These are phyloP conservation scores for Grantiella picta DNA, from an alignment of 2,113 vertebrate species.

Conservation along the genomic window DNA sequence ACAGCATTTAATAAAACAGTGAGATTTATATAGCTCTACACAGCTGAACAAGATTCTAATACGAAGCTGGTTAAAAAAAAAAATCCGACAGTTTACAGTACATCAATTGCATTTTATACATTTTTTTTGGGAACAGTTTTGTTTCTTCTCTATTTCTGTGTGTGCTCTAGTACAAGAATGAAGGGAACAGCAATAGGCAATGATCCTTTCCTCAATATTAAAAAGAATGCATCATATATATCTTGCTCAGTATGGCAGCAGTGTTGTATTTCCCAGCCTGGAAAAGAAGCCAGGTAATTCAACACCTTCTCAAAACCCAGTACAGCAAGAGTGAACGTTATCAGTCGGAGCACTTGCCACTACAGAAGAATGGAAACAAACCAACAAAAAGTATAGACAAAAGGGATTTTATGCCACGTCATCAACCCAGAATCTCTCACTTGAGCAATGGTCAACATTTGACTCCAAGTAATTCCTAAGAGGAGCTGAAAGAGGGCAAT, in stretches of 20 bases:
- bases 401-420: neutral
- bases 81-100: slow-evolving; percentile 55
- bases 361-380: slow-evolving; percentile 52
- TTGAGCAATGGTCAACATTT: slow-evolving; percentile 16
- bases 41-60: slow-evolving; percentile 51
- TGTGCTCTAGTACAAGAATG: slow-evolving; percentile 20
- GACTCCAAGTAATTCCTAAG: slow-evolving; percentile 5
- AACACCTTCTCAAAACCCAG: slow-evolving; percentile 17
- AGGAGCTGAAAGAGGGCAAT: neutral
- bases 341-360: neutral
- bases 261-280: slow-evolving; percentile 3
- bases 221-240: slow-evolving; percentile 24
- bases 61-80: slow-evolving; percentile 56
- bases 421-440: neutral
- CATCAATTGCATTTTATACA: slow-evolving; percentile 48
- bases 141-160: slow-evolving; percentile 55
- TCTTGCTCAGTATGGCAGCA: neutral
- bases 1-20: slow-evolving; percentile 51
- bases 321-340: slow-evolving; percentile 16
- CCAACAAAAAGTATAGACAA: slow-evolving; percentile 39
- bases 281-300: slow-evolving; percentile 15
- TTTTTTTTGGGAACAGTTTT: slow-evolving; percentile 55
- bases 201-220: slow-evolving; percentile 14
- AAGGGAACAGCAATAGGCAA: slow-evolving; percentile 29
- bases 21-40: slow-evolving; percentile 53